These are phyloP conservation scores for Agrenia bidenticulata DNA, from an alignment of 2,888 invertebrate species.

Conservation along the genomic window DNA sequence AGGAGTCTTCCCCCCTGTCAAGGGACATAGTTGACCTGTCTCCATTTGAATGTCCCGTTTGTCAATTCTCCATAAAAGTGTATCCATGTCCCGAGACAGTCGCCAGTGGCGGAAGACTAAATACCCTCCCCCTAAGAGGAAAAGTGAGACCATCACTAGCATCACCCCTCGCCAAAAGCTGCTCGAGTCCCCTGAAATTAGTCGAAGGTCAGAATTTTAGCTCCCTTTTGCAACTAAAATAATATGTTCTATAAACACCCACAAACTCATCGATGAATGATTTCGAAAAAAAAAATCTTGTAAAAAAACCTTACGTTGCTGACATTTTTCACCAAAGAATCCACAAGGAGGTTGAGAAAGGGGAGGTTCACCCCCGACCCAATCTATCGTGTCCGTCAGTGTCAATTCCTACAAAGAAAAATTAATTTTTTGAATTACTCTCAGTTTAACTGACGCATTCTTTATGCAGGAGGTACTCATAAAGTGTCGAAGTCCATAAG, in stretches of 20 bases:
- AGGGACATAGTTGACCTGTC: constrained; percentile 43
- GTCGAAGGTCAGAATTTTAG: too few relatives aligned
- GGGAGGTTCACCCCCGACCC: constrained; percentile 76
- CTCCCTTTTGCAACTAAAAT: too few relatives aligned
- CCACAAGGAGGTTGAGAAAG: constrained; percentile 85
- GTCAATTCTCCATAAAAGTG: constrained; percentile 90
- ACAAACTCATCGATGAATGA: background rate
- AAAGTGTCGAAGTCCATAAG: too few relatives aligned
- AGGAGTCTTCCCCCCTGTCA: constrained; percentile 25
- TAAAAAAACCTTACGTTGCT: constrained; percentile 67
- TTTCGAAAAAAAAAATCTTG: background rate
- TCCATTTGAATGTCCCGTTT: constrained; percentile 75
- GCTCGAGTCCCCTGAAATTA: constrained; percentile 29
- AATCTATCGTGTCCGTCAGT: constrained; percentile 70
- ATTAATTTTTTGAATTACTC: background rate
- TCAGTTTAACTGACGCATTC: too few relatives aligned
- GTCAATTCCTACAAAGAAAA: constrained; percentile 72
- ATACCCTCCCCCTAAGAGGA: constrained; percentile 37
- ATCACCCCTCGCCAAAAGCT: constrained; percentile 28
- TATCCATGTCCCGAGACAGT: constrained; percentile 90
- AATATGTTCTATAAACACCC: background rate
- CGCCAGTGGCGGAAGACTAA: constrained; percentile 85
- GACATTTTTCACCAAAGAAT: constrained; percentile 85
- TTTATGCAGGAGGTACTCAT: too few relatives aligned
- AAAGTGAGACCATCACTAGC: constrained; percentile 10